Evolutionary conservation across 2,797 vertebrate genomes (phyloP), one percentile per base, ranked within the genome.

Genomic region (Eulemur coronatus): DNA sequence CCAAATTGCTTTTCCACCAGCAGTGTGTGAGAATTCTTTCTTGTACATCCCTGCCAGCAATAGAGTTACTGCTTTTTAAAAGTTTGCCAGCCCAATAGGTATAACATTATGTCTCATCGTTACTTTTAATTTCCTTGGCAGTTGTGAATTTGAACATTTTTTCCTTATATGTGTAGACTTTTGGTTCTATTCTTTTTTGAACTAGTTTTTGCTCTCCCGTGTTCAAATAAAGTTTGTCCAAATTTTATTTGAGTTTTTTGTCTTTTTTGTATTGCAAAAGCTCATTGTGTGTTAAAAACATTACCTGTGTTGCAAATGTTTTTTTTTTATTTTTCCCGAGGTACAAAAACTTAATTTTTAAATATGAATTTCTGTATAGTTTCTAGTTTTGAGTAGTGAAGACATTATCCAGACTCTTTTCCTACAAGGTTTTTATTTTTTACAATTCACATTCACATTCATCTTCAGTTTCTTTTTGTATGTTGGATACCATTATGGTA

Each of bases 1-100:
- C 61, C 52, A 93, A 89, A 91, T 92, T 76, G 67, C 59, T 96
- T 69, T 95, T 80, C 46, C 41, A 65, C 24, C 13, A 75, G 43
- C 24, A 84, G 1, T 61, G 12, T 87, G 33, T 86, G 35, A 61
- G 65, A 95, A 91, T 92, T 91, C 30, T 78, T 82, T 92, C 12
- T 73, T 20, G 20, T 94, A 26, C 15, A 35, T 35, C 11, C 22
- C 14, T 93, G 87, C 50, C 59, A 94, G 38, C 55, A 85, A 24
- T 89, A 91, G 73, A 46, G 48, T 50, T 89, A 26, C n/a, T 93
- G 38, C 41, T 84, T 84, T 75, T 79, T 33, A 76, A 72, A 91
- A 52, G 52, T 86, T 94, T 97, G 52, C 30, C 65, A 86, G 24
- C 33, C 55, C 38, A 55, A 50, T 86, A 80, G 52, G 10, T 94